These are phyloP conservation scores for Micromys minutus DNA, from an alignment of 2,113 vertebrate species.

Conservation along the genomic window DNA sequence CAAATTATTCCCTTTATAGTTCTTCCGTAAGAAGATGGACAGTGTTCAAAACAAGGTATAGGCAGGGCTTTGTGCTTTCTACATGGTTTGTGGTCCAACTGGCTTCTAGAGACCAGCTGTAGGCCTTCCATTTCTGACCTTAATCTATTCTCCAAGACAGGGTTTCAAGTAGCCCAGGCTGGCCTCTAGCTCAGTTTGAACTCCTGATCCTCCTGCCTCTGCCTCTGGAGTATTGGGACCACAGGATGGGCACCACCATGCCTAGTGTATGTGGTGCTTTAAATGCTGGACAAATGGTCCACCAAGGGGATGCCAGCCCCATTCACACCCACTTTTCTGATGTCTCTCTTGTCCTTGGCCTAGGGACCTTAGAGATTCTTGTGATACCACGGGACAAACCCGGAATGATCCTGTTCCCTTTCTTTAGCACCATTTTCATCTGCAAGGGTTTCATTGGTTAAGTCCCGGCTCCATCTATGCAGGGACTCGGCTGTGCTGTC, in stretches of 20 bases:
- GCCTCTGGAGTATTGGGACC: background rate
- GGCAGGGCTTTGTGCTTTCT: background rate
- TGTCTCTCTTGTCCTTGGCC: background rate
- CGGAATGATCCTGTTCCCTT: background rate
- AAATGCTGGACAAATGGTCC: background rate
- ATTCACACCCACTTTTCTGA: background rate
- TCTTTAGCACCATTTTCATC: background rate
- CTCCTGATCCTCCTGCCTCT: background rate
- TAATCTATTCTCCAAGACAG: background rate
- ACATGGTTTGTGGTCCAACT: background rate
- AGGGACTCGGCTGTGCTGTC: background rate
- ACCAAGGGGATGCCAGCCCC: background rate
- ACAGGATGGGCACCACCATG: background rate
- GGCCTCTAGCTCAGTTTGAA: background rate
- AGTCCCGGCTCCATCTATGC: background rate
- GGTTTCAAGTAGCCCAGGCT: background rate
- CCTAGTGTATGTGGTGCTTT: background rate
- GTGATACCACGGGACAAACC: background rate
- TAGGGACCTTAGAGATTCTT: background rate
- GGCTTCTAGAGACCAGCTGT: background rate
- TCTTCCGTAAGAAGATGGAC: background rate
- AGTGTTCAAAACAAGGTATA: background rate
- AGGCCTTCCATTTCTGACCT: background rate
- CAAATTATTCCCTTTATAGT: background rate
- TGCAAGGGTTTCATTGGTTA: too few relatives aligned